These are phyloP conservation scores for Pardalotus punctatus DNA, from an alignment of 2,113 vertebrate genomes.

Conservation along the genomic window DNA sequence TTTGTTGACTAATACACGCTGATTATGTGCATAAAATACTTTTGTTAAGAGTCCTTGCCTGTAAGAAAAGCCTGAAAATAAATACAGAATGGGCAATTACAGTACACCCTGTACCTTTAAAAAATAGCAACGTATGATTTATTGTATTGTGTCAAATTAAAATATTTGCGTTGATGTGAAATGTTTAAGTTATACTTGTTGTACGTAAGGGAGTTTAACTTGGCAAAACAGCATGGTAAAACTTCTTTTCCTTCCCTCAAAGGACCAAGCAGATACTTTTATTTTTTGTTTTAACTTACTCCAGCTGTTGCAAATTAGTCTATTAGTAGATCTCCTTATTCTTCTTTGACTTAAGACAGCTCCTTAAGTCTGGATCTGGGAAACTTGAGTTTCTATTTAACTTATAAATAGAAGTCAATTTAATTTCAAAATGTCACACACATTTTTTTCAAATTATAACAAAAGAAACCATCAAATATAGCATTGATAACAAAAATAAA, in stretches of 20 bases:
- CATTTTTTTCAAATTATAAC: neutral
- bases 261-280: conserved; percentile 2
- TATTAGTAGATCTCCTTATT: neutral
- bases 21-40: neutral
- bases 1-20: neutral
- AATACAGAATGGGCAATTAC: neutral
- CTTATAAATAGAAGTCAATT: neutral
- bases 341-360: neutral
- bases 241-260: conserved; percentile 1
- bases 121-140: neutral
- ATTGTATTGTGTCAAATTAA: conserved; percentile 13
- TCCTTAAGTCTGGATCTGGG: neutral
- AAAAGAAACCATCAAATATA: neutral
- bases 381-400: neutral
- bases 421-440: neutral
- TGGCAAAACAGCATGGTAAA: conserved; percentile 19
- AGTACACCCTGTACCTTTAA: neutral
- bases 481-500: neutral
- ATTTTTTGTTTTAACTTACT: conserved; percentile 40
- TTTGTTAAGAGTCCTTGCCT: neutral
- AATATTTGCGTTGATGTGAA: conserved; percentile 30
- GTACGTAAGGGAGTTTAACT: conserved; percentile 25
- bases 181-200: conserved; percentile 1
- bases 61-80: neutral
- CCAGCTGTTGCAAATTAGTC: conserved; percentile 38